A percentile compares a stretch with the other conserved stretches of the same genome.
Evolutionary conservation across 2,888 invertebrate species (phyloP).

Genomic region (Polyploca ridens): DNA sequence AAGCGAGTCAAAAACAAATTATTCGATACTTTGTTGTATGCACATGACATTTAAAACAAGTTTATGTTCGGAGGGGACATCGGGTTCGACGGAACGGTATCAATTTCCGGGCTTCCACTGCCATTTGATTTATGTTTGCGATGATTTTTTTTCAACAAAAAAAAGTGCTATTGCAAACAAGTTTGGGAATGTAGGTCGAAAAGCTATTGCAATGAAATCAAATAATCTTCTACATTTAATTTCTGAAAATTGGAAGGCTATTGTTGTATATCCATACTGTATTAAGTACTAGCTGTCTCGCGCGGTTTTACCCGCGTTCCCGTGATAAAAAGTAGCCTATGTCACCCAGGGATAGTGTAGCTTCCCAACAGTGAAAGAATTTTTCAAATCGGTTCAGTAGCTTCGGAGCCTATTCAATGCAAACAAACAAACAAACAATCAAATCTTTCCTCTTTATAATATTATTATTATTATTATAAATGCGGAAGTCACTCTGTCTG

Average conservation of each 20-base stretch:
- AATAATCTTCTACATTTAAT: not conserved
- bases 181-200: conserved; percentile 10
- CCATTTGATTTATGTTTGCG: conserved; percentile 73
- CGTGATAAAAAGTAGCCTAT: no score
- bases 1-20: conserved; percentile 6
- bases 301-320: no score
- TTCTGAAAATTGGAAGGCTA: not conserved
- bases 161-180: conserved; percentile 31
- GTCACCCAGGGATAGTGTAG: no score
- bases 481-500: no score
- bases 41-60: conserved; percentile 22
- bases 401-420: no score
- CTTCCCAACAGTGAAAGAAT: no score
- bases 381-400: no score
- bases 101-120: conserved; percentile 73
- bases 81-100: conserved; percentile 64
- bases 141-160: conserved; percentile 56
- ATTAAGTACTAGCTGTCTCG: no score
- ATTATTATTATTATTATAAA: no score
- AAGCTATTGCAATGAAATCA: not conserved
- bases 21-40: conserved; percentile 10
- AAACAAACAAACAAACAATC: no score
- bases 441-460: no score
- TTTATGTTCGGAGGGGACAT: conserved; percentile 51
- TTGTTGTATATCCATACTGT: no score